Conservation (phyloP, 2,797 vertebrate species). For the Xerus rutilus region DNA sequence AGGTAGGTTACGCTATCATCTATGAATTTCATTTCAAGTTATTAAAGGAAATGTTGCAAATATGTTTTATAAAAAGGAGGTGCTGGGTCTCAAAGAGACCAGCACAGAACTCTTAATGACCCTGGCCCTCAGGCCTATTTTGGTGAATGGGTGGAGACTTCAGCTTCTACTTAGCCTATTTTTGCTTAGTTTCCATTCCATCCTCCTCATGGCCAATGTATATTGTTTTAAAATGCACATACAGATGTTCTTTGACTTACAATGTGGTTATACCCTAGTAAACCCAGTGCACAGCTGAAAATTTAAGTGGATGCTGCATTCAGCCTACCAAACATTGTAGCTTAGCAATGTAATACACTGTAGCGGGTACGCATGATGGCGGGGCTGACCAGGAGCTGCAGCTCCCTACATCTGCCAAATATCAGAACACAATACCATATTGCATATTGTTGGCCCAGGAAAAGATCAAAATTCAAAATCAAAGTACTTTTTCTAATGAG, state of each 20-base stretch:
- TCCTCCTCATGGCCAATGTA: rapidly evolving
- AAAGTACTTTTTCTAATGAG: neutral
- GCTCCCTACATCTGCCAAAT: neutral
- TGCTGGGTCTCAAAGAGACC: neutral
- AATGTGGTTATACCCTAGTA: neutral
- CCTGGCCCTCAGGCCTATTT: neutral
- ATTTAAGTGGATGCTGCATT: neutral
- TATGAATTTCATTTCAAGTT: neutral
- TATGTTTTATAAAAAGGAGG: neutral
- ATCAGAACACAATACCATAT: too few species aligned
- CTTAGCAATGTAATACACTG: neutral
- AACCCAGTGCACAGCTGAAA: neutral
- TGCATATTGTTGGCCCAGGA: neutral
- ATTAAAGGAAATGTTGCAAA: neutral
- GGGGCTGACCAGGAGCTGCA: neutral
- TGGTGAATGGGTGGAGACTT: neutral
- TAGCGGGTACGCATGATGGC: neutral
- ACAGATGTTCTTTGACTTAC: neutral
- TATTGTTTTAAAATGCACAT: neutral
- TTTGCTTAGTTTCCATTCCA: neutral
- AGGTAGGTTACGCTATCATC: neutral
- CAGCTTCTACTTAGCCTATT: neutral
- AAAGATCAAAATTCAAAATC: neutral
- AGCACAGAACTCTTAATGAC: neutral
- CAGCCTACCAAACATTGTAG: neutral